Evolutionary conservation across 2,113 vertebrate genomes (phyloP).

Genomic region (Dasyprocta punctata): DNA sequence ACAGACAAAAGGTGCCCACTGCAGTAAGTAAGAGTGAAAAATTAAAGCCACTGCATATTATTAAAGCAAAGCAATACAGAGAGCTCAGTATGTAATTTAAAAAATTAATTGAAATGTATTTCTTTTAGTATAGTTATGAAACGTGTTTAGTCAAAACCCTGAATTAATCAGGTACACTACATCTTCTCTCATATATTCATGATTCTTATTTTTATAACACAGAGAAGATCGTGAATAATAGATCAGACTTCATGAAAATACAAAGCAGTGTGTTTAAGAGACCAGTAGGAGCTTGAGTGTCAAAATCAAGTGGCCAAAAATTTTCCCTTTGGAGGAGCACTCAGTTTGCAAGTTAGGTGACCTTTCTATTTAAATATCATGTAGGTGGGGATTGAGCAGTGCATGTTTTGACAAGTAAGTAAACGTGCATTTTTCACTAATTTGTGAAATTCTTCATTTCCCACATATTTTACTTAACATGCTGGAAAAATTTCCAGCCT

Average conservation of each 20-base stretch:
- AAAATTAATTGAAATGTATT: slow-evolving; percentile 26
- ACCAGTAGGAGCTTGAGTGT: background rate
- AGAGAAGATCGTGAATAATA: background rate
- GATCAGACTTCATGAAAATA: background rate
- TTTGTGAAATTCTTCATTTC: background rate
- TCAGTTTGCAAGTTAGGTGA: background rate
- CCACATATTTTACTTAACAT: background rate
- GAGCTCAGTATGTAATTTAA: background rate
- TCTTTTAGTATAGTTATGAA: slow-evolving; percentile 39
- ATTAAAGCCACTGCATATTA: background rate
- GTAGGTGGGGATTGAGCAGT: background rate
- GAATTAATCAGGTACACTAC: background rate
- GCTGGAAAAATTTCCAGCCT: background rate
- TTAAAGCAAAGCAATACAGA: slow-evolving; percentile 8
- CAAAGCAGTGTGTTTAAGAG: background rate
- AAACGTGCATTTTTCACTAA: background rate
- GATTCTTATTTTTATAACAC: background rate
- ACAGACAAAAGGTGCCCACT: background rate
- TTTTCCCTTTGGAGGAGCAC: background rate
- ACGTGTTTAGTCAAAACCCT: background rate
- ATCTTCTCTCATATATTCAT: background rate
- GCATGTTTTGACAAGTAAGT: background rate
- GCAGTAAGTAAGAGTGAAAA: background rate
- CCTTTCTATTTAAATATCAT: background rate
- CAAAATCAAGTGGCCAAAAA: slow-evolving; percentile 23